Conservation (phyloP, 2,797 vertebrate genomes). For the Chelidonichthys spinosus region DNA sequence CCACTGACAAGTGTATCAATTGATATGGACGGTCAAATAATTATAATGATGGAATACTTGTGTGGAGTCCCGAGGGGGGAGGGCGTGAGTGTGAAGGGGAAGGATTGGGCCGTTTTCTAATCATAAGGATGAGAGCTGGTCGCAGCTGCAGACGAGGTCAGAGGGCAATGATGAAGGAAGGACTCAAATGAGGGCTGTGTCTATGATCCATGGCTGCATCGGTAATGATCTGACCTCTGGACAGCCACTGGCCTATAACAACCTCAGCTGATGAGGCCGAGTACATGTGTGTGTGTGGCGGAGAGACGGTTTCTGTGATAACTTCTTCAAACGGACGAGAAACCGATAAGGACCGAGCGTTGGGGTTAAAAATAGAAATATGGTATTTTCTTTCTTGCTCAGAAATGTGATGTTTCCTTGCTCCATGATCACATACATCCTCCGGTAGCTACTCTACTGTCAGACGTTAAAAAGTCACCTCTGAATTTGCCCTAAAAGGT, state of each 20-base stretch:
- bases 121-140: constrained; percentile 68
- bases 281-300: constrained; percentile 20
- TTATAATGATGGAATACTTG: constrained; percentile 73
- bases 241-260: constrained; percentile 50
- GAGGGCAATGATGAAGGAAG: constrained; percentile 69
- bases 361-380: constrained; percentile 5
- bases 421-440: not conserved
- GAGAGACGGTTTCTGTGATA: constrained; percentile 9
- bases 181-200: constrained; percentile 67
- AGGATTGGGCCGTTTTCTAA: constrained; percentile 63
- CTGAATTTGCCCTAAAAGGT: not conserved
- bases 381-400: not conserved
- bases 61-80: constrained; percentile 32
- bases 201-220: constrained; percentile 70
- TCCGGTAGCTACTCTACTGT: not conserved
- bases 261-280: constrained; percentile 59
- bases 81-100: constrained; percentile 46
- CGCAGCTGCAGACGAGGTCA: constrained; percentile 70
- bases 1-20: constrained; percentile 71
- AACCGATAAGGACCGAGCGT: not conserved
- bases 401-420: not conserved
- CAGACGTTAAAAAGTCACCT: not conserved
- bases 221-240: constrained; percentile 74
- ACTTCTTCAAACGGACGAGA: constrained; percentile 13
- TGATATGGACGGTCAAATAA: constrained; percentile 71